Conservation (phyloP, 2,797 vertebrate species). For the Syndactyla subalaris region DNA sequence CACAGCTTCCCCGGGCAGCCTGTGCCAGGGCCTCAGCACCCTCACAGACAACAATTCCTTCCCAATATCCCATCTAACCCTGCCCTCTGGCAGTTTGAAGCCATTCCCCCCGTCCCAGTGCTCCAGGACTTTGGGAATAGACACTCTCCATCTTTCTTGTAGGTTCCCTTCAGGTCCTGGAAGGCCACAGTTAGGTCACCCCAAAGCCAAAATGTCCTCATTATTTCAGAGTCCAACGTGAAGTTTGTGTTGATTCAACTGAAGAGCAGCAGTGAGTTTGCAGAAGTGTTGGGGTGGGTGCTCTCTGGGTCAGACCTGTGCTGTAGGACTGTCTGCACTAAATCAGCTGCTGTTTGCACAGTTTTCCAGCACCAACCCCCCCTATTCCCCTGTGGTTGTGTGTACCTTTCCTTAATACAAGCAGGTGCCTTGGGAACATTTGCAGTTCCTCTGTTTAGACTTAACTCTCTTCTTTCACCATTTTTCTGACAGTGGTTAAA, state of each 20-base stretch:
- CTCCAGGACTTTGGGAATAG: not conserved
- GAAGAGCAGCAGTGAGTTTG: not conserved
- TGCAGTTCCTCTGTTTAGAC: not conserved
- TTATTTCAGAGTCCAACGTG: not conserved
- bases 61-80: not conserved
- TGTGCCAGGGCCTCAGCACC: not conserved
- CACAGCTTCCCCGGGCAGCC: not conserved
- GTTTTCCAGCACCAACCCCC: not conserved
- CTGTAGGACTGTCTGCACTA: not conserved
- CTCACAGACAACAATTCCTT: not conserved
- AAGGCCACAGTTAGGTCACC: not conserved
- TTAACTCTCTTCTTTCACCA: not conserved
- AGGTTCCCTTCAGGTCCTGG: not conserved
- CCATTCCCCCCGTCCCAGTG: not conserved
- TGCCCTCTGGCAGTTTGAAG: not conserved
- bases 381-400: not conserved
- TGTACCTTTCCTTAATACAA: not conserved
- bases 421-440: not conserved
- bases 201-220: not conserved
- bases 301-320: not conserved
- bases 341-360: not conserved
- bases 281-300: not conserved
- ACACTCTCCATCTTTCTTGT: not conserved
- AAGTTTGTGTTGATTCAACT: not conserved
- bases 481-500: constrained; percentile 90